These are phyloP conservation scores for Nasonia vitripennis DNA, from an alignment of 1,140 invertebrate species.

Conservation along the genomic window DNA sequence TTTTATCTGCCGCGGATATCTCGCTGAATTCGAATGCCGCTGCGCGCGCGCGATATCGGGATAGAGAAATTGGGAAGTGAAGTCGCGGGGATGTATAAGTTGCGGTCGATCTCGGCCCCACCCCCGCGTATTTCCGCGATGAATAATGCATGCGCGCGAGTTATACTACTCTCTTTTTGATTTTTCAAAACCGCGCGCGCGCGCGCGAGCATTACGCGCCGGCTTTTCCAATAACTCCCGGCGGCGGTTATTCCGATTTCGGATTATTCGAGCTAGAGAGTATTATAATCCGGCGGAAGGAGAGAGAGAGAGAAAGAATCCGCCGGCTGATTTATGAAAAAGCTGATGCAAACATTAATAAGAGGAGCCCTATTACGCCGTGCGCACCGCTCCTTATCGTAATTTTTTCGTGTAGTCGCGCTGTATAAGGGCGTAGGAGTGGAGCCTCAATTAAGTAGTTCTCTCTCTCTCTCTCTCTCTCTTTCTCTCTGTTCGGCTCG, in stretches of 20 bases:
- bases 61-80: not conserved
- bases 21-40: not conserved
- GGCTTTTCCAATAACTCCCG: not conserved
- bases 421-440: conserved; percentile 5
- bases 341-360: not conserved
- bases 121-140: conserved; percentile 9
- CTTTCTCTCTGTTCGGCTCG: not conserved
- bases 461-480: not conserved
- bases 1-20: not conserved
- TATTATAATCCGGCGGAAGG: not conserved
- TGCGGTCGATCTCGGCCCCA: not conserved
- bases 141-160: conserved; percentile 36
- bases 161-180: conserved; percentile 4
- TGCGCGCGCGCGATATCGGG: too few species aligned
- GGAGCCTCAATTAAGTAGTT: conserved; percentile 15
- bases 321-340: not conserved
- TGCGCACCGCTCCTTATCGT: not conserved
- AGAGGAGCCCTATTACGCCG: not conserved
- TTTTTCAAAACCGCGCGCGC: not conserved
- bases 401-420: not conserved
- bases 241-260: not conserved
- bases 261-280: not conserved
- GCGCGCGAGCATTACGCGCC: too few species aligned
- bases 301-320: not conserved
- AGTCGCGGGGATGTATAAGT: conserved; percentile 2